A percentile compares a stretch with the other conserved stretches of the same genome.
phyloP scores from a whole-genome alignment of 2,888 invertebrate genomes.

The Eristalis arbustorum region DNA sequence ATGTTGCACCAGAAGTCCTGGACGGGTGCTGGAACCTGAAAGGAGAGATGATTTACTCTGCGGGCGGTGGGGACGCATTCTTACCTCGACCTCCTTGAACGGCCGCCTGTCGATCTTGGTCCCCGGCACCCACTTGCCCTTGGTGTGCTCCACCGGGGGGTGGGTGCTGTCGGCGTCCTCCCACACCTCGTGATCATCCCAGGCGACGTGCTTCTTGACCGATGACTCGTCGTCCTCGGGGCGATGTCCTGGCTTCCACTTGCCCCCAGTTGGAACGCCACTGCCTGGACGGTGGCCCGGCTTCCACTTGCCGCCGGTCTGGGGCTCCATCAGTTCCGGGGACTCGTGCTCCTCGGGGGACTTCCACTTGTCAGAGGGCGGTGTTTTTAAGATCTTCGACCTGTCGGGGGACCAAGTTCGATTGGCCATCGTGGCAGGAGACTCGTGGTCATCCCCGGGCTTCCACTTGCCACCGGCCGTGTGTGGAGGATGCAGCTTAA shows the following conservation, averaged over 20 bases:
- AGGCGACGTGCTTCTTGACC: slow-evolving; percentile 69
- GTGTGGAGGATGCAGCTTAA: background rate
- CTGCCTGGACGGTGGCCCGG: background rate
- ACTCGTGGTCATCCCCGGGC: background rate
- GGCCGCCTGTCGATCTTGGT: slow-evolving; percentile 82
- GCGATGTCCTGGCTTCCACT: background rate
- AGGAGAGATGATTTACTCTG: background rate
- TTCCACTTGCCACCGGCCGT: slow-evolving; percentile 73
- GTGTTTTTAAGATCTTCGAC: background rate
- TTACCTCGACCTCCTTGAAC: slow-evolving; percentile 80
- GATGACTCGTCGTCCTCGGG: background rate
- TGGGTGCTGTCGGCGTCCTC: slow-evolving; percentile 78
- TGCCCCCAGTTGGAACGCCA: background rate
- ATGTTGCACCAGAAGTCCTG: slow-evolving; percentile 88
- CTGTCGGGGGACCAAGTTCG: slow-evolving; percentile 2
- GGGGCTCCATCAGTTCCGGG: slow-evolving; percentile 81
- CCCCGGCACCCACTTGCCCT: slow-evolving; percentile 90
- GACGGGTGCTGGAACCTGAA: background rate
- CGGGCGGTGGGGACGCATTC: slow-evolving; percentile 61
- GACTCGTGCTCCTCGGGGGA: slow-evolving; percentile 73
- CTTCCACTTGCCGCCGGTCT: slow-evolving; percentile 85
- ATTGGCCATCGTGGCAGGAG: background rate
- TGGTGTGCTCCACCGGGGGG: slow-evolving; percentile 87
- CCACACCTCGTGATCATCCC: slow-evolving; percentile 75
- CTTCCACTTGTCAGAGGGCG: slow-evolving; percentile 72